Evolutionary conservation across 2,113 vertebrate species (phyloP).

Genomic region (Eptatretus burgeri): DNA sequence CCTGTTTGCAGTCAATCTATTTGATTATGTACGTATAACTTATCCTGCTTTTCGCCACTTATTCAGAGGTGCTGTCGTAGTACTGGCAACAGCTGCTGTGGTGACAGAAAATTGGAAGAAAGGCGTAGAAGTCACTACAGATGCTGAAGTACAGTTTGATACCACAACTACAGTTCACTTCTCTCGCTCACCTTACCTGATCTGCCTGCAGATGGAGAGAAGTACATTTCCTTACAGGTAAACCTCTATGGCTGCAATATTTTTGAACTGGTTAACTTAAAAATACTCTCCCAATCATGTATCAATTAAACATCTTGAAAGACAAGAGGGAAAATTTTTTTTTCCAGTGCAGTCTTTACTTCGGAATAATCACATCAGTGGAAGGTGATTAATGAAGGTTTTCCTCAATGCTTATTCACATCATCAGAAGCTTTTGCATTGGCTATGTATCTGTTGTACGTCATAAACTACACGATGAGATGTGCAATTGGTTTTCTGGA

Average conservation of each 20-base stretch:
- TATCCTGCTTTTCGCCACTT: not conserved
- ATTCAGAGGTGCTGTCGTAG: not conserved
- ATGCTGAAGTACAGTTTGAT: not conserved
- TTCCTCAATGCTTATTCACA: too few relatives aligned
- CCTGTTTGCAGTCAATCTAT: not conserved
- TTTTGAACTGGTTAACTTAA: too few relatives aligned
- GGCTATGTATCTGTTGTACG: too few relatives aligned
- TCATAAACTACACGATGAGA: too few relatives aligned
- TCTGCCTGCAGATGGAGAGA: slow-evolving; percentile 3
- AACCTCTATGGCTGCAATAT: too few relatives aligned
- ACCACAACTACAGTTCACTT: not conserved
- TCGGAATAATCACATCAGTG: too few relatives aligned
- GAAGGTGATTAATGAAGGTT: too few relatives aligned
- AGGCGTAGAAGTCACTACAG: not conserved
- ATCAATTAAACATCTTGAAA: too few relatives aligned
- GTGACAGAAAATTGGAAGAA: not conserved
- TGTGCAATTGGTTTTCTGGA: too few relatives aligned
- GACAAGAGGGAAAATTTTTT: too few relatives aligned
- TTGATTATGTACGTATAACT: not conserved
- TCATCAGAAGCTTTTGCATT: too few relatives aligned
- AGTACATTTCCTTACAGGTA: not conserved
- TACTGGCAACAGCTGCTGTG: not conserved
- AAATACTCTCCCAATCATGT: not conserved
- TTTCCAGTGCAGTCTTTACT: too few relatives aligned
- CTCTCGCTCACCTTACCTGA: not conserved